Evolutionary conservation across 2,797 vertebrate species (phyloP), one percentile per base, ranked within the genome.

Genomic region (Petrocephalus schoutedeni): DNA sequence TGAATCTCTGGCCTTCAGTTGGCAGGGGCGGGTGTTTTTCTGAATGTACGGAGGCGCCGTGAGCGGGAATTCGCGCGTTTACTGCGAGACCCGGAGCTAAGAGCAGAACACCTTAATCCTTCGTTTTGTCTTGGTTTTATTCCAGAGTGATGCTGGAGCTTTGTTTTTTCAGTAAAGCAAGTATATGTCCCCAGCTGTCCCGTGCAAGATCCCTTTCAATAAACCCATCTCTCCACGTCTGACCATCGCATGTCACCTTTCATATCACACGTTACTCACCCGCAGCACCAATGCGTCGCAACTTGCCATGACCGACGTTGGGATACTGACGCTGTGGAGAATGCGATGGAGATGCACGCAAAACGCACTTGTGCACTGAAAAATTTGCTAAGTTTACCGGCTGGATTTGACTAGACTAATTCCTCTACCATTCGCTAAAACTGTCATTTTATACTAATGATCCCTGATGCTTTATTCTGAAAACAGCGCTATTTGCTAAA

Each of bases 171-270:
- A 53, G 49, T 83, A 45, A 21, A 51, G 83, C 83, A 85, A 57
- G 51, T 85, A 56, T 85, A 58, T 71, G 82, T 6, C 58, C 36
- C 49, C 16, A 36, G 41, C 57, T 45, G 58, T 23, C 41, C 85
- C 9, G 51, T 56, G 19, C 49, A 21, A 54, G n/a, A 56, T 56
- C 67, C 57, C 49, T 71, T 56, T 74, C 45, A 36, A 28, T 87
- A 87, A 85, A 58, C 23, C 53, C 54, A 19, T 57, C 28, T 57
- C 23, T 4, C 23, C 54, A 36, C 28, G 3, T 85, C 53, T 85
- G 3, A 85, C 84, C 61, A 57, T 71, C 21, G 83, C 87, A 88
- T 85, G 87, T 54, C 4, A 67, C 21, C 87, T 10, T 56, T 67
- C 58, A 64, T 84, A 10, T 51, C 12, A 57, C 49, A 45, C 57